Base-by-base conservation (phyloP, 1,140 invertebrate species). In the Geopemphigus sp. region DNA sequence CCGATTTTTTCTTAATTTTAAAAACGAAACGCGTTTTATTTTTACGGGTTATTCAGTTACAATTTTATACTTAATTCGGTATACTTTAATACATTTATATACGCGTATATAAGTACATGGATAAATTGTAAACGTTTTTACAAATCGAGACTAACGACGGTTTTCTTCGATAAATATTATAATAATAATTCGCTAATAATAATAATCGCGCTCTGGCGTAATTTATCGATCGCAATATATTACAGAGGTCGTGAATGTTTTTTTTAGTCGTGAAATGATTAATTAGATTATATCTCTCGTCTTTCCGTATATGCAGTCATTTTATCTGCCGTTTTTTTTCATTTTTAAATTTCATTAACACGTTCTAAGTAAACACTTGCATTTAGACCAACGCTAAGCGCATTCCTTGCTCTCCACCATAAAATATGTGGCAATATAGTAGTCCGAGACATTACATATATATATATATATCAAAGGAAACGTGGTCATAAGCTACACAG, bases 381-480 rank as follows among this genome's bases (percentile, higher is more conserved):
- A 47, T 45, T 47, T 8, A 50, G 64, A 68, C 64, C 64, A 68
- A 68, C 64, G 39, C 39, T 17, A 24, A 68, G 64, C 45, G 64
- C 64, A 68, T 68, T 68, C 39, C n/a, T 39, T 24, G 45, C 32
- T 14, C 39, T 68, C 22, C 24, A 45, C 24, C 5, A 14, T 59
- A 29, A 6, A 45, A 24, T 61, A 26, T 29, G 15, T 19, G 59
- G 17, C 59, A 1, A 24, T n/a, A n/a, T n/a, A n/a, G n/a, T n/a
- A n/a, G 1, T 15, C 5, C 8, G 26, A 61, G 24, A 61, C 59
- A 15, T 61, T 6, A 29, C 17, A 61, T 22, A 22, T 56, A 56
- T 56, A 57, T 57, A 57, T 57, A 57, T 59, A 61, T 17, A 29
- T 19, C 17, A 10, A 11, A 0, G 29, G 29, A 12, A 29, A 64